phyloP scores from a whole-genome alignment of 2,113 vertebrate genomes.

The Bambusicola thoracicus region DNA sequence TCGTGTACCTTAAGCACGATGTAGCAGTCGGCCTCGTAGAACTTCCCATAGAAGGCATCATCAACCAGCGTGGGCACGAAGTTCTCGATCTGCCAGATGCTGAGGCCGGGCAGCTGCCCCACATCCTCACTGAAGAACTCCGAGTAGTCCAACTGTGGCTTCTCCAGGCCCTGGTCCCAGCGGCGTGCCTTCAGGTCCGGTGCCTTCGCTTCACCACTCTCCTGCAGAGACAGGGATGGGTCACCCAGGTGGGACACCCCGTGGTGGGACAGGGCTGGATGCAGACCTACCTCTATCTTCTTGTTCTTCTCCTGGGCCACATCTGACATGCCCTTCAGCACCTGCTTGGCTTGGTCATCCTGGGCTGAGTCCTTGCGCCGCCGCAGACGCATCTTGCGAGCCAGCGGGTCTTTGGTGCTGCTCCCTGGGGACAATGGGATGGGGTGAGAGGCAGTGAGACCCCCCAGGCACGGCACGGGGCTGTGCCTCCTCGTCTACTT shows the following conservation, averaged over 20 bases:
- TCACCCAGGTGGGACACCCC: not conserved
- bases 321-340: constrained; percentile 97
- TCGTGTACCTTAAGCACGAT: constrained; percentile 90
- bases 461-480: rapidly evolving
- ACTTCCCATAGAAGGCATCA: constrained; percentile 90
- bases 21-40: constrained; percentile 98
- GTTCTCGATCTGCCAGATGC: constrained; percentile 97
- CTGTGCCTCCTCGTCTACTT: rapidly evolving
- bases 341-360: constrained; percentile 97
- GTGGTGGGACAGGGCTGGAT: rapidly evolving
- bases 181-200: constrained; percentile 86
- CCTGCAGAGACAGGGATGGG: constrained; percentile 62
- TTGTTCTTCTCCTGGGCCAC: constrained; percentile 96
- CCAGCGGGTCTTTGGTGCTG: constrained; percentile 85
- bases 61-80: constrained; percentile 90
- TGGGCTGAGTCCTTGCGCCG: constrained; percentile 90
- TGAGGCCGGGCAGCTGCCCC: constrained; percentile 90
- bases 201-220: constrained; percentile 82
- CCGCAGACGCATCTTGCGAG: constrained; percentile 94
- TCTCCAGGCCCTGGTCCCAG: constrained; percentile 96
- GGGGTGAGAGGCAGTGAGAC: not conserved
- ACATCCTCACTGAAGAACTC: constrained; percentile 93
- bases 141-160: constrained; percentile 93
- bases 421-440: constrained; percentile 44
- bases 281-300: constrained; percentile 84